Conservation (phyloP, 2,888 invertebrate genomes). For the Eubasilissa splendida region DNA sequence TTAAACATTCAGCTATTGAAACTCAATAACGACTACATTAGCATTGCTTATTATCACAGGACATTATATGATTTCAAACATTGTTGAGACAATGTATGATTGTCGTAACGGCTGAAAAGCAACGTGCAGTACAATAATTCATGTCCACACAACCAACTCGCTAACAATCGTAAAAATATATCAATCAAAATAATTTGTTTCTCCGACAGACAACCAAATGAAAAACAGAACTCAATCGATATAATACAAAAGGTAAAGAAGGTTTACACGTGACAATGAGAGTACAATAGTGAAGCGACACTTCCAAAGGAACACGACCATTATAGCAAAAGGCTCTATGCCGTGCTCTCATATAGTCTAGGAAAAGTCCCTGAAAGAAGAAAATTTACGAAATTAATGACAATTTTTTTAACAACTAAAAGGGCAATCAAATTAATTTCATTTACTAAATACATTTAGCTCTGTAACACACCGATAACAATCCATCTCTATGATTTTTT, state of each 20-base stretch:
- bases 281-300: constrained; percentile 21
- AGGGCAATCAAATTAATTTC: constrained; percentile 8
- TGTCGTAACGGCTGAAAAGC: background rate
- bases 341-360: constrained; percentile 34
- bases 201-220: background rate
- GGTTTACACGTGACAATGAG: constrained; percentile 18
- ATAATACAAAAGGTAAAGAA: background rate
- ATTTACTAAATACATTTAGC: constrained; percentile 6
- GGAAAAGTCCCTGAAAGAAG: constrained; percentile 53
- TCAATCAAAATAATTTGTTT: constrained; percentile 8
- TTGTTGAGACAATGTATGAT: background rate
- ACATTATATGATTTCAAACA: constrained; percentile 5
- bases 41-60: constrained; percentile 7
- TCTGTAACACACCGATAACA: constrained; percentile 4
- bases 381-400: constrained; percentile 34
- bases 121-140: constrained; percentile 4
- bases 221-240: background rate
- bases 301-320: constrained; percentile 30
- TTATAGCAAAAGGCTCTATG: constrained; percentile 16
- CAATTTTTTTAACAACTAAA: constrained; percentile 25
- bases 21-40: background rate
- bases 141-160: too few relatives aligned
- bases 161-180: constrained; percentile 3
- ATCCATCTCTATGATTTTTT: background rate
- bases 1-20: too few relatives aligned